These are phyloP conservation scores for Ianthella basta DNA, from an alignment of 37 sponge, comb jelly and placozoan species.

Conservation along the genomic window DNA sequence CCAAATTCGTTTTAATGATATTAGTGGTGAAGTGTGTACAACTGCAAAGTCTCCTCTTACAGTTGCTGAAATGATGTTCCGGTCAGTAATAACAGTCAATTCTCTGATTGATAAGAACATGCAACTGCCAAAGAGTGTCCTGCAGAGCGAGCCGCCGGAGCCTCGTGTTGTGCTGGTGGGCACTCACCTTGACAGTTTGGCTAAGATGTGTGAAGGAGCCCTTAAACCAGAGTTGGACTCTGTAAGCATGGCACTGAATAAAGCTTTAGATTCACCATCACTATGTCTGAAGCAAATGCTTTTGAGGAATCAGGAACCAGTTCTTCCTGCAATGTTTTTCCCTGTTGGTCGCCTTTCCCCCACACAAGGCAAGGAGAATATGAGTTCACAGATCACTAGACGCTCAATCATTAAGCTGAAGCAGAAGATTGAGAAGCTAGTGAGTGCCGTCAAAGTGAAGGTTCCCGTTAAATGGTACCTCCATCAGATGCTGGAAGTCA, in stretches of 20 bases:
- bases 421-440: neutral
- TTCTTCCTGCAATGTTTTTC: no score
- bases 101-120: neutral
- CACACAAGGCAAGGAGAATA: neutral
- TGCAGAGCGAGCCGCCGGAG: neutral
- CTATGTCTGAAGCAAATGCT: no score
- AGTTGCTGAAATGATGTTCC: neutral
- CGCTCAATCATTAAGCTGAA: neutral
- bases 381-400: neutral
- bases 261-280: no score
- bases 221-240: neutral
- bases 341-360: no score
- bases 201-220: neutral
- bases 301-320: no score
- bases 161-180: neutral
- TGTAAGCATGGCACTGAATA: no score
- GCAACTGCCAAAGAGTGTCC: neutral
- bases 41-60: neutral
- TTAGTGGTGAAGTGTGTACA: neutral
- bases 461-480: slow-evolving; percentile 5
- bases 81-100: neutral
- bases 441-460: neutral
- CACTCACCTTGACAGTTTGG: neutral
- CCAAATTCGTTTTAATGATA: neutral
- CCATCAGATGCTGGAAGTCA: neutral